Evolutionary conservation across 2,113 vertebrate genomes (phyloP).

Genomic region (Hepsetus odoe): DNA sequence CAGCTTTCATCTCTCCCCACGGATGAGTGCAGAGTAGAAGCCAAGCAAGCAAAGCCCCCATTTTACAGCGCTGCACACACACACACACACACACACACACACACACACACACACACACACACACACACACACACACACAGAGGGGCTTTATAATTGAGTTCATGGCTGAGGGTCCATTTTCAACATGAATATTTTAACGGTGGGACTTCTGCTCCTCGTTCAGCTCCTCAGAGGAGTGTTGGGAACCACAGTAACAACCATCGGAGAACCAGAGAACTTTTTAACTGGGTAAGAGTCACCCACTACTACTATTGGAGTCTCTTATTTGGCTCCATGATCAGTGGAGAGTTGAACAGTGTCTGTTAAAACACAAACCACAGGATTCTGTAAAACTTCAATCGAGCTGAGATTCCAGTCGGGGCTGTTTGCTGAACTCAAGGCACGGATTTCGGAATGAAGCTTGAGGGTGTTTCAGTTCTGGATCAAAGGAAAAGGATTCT

Average conservation of each 20-base stretch:
- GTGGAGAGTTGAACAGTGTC: too few relatives aligned
- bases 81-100: conserved; percentile 18
- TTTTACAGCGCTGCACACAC: conserved; percentile 35
- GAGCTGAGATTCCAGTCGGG: too few relatives aligned
- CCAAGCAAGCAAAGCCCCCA: conserved; percentile 26
- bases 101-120: conserved; percentile 30
- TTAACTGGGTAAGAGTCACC: not conserved
- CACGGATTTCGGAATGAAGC: too few relatives aligned
- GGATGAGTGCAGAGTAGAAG: conserved; percentile 24
- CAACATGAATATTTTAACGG: conserved; percentile 52
- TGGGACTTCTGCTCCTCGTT: conserved; percentile 25
- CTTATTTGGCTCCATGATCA: too few relatives aligned
- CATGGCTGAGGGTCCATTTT: conserved; percentile 46
- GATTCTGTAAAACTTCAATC: too few relatives aligned
- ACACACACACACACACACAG: conserved; percentile 24
- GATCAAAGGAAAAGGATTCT: too few relatives aligned
- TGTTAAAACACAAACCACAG: too few relatives aligned
- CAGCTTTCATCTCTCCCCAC: conserved; percentile 44
- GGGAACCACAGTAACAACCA: conserved; percentile 8
- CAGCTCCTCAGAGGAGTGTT: conserved; percentile 22
- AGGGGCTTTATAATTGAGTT: conserved; percentile 47
- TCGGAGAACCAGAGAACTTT: conserved; percentile 2
- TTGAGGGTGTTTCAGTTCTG: too few relatives aligned
- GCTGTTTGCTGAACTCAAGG: too few relatives aligned
- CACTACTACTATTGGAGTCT: too few relatives aligned